Conservation (phyloP, 2,888 invertebrate species). For the Aleiodes leptofemur region DNA sequence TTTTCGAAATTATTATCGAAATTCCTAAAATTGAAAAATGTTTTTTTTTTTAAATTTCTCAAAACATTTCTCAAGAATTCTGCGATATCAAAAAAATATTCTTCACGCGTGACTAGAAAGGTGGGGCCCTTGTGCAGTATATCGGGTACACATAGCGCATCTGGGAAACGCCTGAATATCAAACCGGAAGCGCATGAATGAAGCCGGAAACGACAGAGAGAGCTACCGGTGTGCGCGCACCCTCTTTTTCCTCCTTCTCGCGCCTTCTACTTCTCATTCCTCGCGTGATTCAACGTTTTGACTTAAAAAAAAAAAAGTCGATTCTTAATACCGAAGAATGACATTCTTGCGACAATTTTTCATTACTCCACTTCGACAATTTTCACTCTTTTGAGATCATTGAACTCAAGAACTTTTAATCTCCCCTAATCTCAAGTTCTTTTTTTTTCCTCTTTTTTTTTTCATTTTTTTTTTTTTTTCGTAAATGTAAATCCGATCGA, state of each 20-base stretch:
- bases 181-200: slow-evolving; percentile 66
- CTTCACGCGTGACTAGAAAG: not conserved
- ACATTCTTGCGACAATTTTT: slow-evolving; percentile 17
- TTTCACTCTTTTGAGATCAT: not conserved
- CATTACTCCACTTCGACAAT: not conserved
- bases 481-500: slow-evolving; percentile 1
- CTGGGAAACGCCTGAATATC: slow-evolving; percentile 55
- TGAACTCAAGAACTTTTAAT: slow-evolving; percentile 11
- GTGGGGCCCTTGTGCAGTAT: slow-evolving; percentile 20
- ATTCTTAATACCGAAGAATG: slow-evolving; percentile 15
- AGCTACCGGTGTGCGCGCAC: slow-evolving; percentile 38
- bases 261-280: slow-evolving; percentile 21
- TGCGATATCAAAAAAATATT: no score
- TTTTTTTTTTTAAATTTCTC: not conserved
- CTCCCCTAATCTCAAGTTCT: not conserved
- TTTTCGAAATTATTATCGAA: no score
- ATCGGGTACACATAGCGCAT: slow-evolving; percentile 22
- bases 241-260: slow-evolving; percentile 32
- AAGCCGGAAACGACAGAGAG: slow-evolving; percentile 61
- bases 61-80: not conserved
- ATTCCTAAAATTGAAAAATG: no score
- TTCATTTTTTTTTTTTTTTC: not conserved
- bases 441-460: not conserved
- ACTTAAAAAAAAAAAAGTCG: not conserved
- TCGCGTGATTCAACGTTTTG: slow-evolving; percentile 13